Conservation (phyloP, 1,140 invertebrate genomes). For the Bombus confusus region DNA sequence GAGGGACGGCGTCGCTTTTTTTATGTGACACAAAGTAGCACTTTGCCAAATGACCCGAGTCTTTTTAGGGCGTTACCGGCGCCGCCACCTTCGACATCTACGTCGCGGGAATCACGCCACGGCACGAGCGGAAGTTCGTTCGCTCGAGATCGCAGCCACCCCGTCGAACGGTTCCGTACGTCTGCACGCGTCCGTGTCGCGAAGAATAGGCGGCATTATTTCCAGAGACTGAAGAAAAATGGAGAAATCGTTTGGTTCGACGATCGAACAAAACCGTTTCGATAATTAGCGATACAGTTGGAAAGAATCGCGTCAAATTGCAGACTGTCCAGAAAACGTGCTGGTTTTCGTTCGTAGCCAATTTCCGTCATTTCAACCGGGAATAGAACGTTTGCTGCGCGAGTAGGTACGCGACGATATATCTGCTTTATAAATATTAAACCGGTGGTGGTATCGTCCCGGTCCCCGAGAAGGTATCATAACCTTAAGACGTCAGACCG, state of each 20-base stretch:
- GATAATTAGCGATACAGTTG: conserved; percentile 1
- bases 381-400: not conserved
- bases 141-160: conserved; percentile 44
- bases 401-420: conserved; percentile 45
- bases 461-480: conserved; percentile 51
- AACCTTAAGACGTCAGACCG: conserved; percentile 65
- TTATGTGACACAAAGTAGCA: conserved; percentile 82
- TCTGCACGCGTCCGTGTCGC: conserved; percentile 25
- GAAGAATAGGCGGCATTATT: conserved; percentile 62
- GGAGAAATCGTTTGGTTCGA: not conserved
- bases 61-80: conserved; percentile 73
- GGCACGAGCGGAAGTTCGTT: conserved; percentile 51
- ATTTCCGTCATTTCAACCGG: not conserved
- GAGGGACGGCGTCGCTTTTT: conserved; percentile 75
- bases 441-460: conserved; percentile 41
- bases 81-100: conserved; percentile 24
- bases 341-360: not conserved
- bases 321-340: not conserved
- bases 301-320: not conserved
- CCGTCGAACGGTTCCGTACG: not conserved
- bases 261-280: conserved; percentile 2
- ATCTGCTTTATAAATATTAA: conserved; percentile 73
- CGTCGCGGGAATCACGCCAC: conserved; percentile 47
- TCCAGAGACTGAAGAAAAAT: conserved; percentile 53
- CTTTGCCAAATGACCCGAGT: conserved; percentile 82